phyloP scores from a whole-genome alignment of 2,888 invertebrate genomes.

The Cephus runcator region DNA sequence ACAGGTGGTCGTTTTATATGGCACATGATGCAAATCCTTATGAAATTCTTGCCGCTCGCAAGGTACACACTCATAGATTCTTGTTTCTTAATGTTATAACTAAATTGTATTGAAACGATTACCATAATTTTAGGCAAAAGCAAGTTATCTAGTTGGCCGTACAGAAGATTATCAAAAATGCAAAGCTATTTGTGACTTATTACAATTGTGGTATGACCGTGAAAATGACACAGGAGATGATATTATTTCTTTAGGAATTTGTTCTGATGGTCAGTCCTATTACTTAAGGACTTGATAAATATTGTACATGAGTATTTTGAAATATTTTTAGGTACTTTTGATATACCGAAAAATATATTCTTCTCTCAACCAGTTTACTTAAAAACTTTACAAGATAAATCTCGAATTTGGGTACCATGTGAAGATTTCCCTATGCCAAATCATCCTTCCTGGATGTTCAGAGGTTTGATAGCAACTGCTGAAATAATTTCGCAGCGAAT shows the following conservation, averaged over 20 bases:
- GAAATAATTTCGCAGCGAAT: conserved; percentile 24
- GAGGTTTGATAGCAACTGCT: conserved; percentile 34
- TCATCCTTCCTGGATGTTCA: conserved; percentile 26
- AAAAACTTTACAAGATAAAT: conserved; percentile 28
- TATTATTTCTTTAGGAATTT: conserved; percentile 69
- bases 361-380: conserved; percentile 70
- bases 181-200: conserved; percentile 65
- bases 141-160: conserved; percentile 38
- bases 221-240: conserved; percentile 53
- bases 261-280: conserved; percentile 67
- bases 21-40: conserved; percentile 64
- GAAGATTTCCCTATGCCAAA: conserved; percentile 40
- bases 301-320: background rate
- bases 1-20: conserved; percentile 69
- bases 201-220: conserved; percentile 68
- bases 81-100: background rate
- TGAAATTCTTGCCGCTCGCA: conserved; percentile 59
- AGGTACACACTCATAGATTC: conserved; percentile 49
- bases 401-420: conserved; percentile 38
- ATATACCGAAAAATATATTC: conserved; percentile 67
- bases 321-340: conserved; percentile 67
- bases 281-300: conserved; percentile 2
- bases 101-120: conserved; percentile 17
- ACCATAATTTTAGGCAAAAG: conserved; percentile 22
- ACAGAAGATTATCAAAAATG: conserved; percentile 53